Evolutionary conservation across 2,888 invertebrate genomes (phyloP).

Genomic region (Argyresthia goedartella): DNA sequence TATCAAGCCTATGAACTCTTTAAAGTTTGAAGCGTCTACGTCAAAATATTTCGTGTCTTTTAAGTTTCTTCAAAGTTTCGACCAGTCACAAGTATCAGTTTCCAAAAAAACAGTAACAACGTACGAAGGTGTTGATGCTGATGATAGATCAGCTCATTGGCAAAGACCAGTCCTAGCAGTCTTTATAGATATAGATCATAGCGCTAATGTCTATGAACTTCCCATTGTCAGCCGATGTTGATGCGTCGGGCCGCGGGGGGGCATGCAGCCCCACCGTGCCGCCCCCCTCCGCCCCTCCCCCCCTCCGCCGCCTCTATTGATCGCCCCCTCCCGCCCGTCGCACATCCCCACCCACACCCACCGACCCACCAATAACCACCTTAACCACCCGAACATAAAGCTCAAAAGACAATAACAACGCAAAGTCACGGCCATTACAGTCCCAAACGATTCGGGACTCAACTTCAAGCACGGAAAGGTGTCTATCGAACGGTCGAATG

Average conservation of each 20-base stretch:
- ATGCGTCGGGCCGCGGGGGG: neutral
- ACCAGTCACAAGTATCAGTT: no score
- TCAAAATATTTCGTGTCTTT: no score
- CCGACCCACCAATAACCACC: constrained; percentile 42
- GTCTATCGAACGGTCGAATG: neutral
- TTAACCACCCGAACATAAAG: constrained; percentile 30
- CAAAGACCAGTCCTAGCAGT: no score
- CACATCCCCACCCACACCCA: constrained; percentile 44
- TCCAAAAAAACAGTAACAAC: no score
- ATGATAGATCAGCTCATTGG: no score
- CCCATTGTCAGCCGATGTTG: neutral
- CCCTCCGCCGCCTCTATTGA: constrained; percentile 51
- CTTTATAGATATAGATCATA: no score
- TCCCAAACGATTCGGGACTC: constrained; percentile 29
- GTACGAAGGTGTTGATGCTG: no score
- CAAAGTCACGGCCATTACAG: constrained; percentile 10
- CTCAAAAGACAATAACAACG: constrained; percentile 21
- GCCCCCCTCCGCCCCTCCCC: constrained; percentile 17
- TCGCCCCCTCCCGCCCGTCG: constrained; percentile 49
- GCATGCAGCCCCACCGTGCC: constrained; percentile 4
- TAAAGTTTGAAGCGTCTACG: no score
- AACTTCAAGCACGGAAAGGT: neutral
- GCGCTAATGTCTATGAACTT: no score
- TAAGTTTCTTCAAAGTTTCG: no score
- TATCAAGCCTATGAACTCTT: no score